Base-by-base conservation (phyloP, 2,797 vertebrate species). In the Xyrichtys novacula region DNA sequence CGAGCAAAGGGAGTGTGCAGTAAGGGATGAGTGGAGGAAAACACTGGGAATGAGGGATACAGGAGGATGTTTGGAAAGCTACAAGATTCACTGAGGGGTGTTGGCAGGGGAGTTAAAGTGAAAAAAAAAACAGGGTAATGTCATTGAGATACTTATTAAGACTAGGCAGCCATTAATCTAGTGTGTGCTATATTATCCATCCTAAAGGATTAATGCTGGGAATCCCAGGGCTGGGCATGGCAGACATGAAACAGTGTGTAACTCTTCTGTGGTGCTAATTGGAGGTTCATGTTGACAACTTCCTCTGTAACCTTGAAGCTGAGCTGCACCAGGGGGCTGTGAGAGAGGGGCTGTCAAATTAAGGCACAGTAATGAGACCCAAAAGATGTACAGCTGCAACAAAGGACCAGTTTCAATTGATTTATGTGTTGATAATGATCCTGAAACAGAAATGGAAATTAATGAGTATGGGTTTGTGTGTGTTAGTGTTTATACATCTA, bases 201-300 rank as follows among this genome's bases (percentile, higher is more conserved):
- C 44, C 44, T 25, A 46, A 26, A 34, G 56, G 26, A 54, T 71
- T 71, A 61, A 62, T 59, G 68, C 23, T 59, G 73, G 59, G 65
- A 74, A 76, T 76, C 77, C 47, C 11, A 46, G 62, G 47, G 19
- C 43, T 32, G 26, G 36, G 39, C 62, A 69, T 26, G 63, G 50
- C 23, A 52, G 69, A 68, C 3, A 52, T 39, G 40, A 85, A 76
- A 53, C 43, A 48, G 47, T 54, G 25, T 60, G 64, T 19, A 71
- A 40, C 64, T 69, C 39, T 32, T 62, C 61, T 14, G 12, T 22
- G 57, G 17, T 56, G 61, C 36, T 83, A 84, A 86, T 76, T 84
- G 71, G 58, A 71, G 62, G 76, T 29, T 64, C 53, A 72, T 78
- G 72, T 71, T 71, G 74, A 80, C 71, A 82, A 71, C 79, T 82